phyloP scores from a whole-genome alignment of 2,888 invertebrate genomes.

The Eristalinus sepulchralis region DNA sequence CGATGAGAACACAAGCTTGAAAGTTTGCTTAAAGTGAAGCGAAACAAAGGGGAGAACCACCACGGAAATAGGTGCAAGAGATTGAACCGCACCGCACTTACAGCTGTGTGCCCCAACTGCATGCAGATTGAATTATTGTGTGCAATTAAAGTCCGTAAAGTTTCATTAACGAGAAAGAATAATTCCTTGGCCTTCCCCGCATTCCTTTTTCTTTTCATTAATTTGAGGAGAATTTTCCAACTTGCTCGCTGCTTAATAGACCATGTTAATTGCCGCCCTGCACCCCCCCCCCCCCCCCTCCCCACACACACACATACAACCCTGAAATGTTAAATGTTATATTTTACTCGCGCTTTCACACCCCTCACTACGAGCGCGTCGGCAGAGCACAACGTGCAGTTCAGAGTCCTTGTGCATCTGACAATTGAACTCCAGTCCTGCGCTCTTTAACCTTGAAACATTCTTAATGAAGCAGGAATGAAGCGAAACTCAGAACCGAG shows the following conservation, averaged over 20 bases:
- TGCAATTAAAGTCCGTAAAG: constrained; percentile 62
- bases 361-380: background rate
- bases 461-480: constrained; percentile 65
- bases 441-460: constrained; percentile 42
- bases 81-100: background rate
- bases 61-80: background rate
- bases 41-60: background rate
- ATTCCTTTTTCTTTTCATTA: constrained; percentile 48
- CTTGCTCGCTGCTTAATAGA: constrained; percentile 59
- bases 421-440: constrained; percentile 55
- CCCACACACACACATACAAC: constrained; percentile 5
- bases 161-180: constrained; percentile 52
- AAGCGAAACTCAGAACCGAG: constrained; percentile 4
- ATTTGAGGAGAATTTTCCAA: constrained; percentile 61
- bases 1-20: constrained; percentile 8
- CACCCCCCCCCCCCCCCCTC: constrained; percentile 10
- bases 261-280: constrained; percentile 64
- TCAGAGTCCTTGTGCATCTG: constrained; percentile 64
- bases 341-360: background rate
- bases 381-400: constrained; percentile 21
- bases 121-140: constrained; percentile 57
- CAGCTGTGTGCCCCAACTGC: background rate
- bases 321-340: constrained; percentile 48
- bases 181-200: constrained; percentile 17
- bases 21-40: constrained; percentile 9